Evolutionary conservation across 2,113 vertebrate species (phyloP), one percentile per base, ranked within the genome.

Genomic region (Loxodonta africana): DNA sequence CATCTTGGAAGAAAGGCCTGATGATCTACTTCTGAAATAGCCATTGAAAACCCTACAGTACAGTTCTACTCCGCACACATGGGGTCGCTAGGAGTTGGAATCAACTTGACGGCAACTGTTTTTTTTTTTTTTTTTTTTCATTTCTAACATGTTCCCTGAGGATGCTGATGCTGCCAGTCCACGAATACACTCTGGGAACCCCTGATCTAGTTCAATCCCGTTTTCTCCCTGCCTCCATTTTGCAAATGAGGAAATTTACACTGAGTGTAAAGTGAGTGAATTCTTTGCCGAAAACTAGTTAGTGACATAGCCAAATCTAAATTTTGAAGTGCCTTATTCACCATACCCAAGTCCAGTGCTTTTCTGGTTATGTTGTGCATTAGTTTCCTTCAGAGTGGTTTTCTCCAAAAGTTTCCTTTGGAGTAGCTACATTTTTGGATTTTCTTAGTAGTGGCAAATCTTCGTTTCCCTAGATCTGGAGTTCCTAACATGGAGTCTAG

Each of bases 311-410:
- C 41, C 25, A 87, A 83, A 77, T 77, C 48, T 21, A 60, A 37
- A 94, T 82, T 60, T 87, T 83, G 48, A 91, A 25, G 20, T 44
- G 25, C 28, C 62, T 86, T 95, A 41, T 74, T 92, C n/a, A 89
- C n/a, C 57, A 41, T 44, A 89, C 12, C 37, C 44, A 44, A 62
- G 44, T 21, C 3, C 17, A 53, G 7, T 87, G 67, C 21, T 93
- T 81, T 82, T 83, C 51, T 33, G 60, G 18, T 14, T 82, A 25
- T 37, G 20, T 6, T 41, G 53, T 71, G 26, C 2, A 1, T 93
- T 76, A 86, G 77, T 95, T 90, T n/a, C 46, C 57, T 85, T 90
- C 37, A 7, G 23, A 85, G 44, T 69, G 86, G 26, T 67, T 87
- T 73, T n/a, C 28, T 90, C 46, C 81, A 46, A 63, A 88, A 53